These are phyloP conservation scores for Anas bernieri DNA, from an alignment of 2,797 vertebrate genomes.

Conservation along the genomic window DNA sequence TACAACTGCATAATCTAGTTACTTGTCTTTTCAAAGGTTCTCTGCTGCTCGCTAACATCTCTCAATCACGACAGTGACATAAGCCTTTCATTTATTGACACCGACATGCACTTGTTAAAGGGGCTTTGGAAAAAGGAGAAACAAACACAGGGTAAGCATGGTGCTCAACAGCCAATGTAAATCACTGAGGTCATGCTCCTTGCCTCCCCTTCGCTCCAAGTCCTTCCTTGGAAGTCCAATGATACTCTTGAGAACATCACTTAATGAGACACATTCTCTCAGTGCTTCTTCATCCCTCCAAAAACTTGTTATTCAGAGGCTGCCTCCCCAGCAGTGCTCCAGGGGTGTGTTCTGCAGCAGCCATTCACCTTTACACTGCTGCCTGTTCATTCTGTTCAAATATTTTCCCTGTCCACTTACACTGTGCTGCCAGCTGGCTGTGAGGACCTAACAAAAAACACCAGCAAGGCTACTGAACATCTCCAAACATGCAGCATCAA, in stretches of 20 bases:
- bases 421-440: too few species aligned
- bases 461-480: too few species aligned
- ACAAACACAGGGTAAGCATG: accelerated
- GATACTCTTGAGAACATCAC: neutral
- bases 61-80: neutral
- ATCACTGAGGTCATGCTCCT: neutral
- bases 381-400: accelerated
- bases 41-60: neutral
- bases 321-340: neutral
- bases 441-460: neutral
- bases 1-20: neutral
- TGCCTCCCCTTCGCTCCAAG: accelerated
- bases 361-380: neutral
- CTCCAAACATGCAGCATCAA: too few species aligned
- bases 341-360: too few species aligned
- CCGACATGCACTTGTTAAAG: too few species aligned
- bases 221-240: too few species aligned
- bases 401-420: neutral
- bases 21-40: accelerated
- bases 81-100: too few species aligned
- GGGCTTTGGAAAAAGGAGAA: neutral
- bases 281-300: neutral
- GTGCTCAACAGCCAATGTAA: neutral
- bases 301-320: neutral
- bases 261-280: neutral